phyloP scores from a whole-genome alignment of 2,113 vertebrate genomes.

The Ciconia stormi region DNA sequence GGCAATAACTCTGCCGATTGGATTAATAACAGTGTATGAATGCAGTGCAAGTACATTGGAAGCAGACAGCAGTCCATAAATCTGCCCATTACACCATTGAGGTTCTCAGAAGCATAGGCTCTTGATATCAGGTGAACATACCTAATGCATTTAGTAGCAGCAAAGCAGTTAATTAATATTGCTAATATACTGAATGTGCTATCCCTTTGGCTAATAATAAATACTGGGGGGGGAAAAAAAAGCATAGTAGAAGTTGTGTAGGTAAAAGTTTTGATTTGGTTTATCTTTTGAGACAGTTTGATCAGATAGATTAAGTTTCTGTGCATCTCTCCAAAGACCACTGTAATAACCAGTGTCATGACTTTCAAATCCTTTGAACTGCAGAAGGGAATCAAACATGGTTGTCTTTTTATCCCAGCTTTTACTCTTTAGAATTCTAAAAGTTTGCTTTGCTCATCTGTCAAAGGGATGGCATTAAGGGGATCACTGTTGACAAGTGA shows the following conservation, averaged over 20 bases:
- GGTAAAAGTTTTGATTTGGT: conserved; percentile 70
- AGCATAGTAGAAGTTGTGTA: conserved; percentile 42
- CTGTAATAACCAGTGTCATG: conserved; percentile 77
- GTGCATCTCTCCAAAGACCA: conserved; percentile 72
- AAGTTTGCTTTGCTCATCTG: conserved; percentile 72
- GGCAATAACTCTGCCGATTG: not conserved
- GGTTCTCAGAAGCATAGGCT: not conserved
- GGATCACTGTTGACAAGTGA: conserved; percentile 81
- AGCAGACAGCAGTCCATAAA: not conserved
- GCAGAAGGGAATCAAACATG: conserved; percentile 72
- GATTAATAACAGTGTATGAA: not conserved
- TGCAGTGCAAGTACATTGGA: not conserved
- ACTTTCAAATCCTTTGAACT: conserved; percentile 78
- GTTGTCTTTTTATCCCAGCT: conserved; percentile 75
- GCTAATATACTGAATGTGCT: not conserved
- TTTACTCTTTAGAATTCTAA: conserved; percentile 74
- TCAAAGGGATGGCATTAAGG: conserved; percentile 76
- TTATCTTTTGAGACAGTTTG: conserved; percentile 75
- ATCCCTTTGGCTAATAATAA: conserved; percentile 16
- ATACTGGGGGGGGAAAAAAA: not conserved
- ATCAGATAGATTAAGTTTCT: conserved; percentile 76
- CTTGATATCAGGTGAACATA: not conserved
- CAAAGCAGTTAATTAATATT: conserved; percentile 50
- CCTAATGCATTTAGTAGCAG: not conserved
- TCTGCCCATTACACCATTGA: not conserved